These are phyloP conservation scores for Illadopsis cleaveri DNA, from an alignment of 2,113 vertebrate species.

Conservation along the genomic window DNA sequence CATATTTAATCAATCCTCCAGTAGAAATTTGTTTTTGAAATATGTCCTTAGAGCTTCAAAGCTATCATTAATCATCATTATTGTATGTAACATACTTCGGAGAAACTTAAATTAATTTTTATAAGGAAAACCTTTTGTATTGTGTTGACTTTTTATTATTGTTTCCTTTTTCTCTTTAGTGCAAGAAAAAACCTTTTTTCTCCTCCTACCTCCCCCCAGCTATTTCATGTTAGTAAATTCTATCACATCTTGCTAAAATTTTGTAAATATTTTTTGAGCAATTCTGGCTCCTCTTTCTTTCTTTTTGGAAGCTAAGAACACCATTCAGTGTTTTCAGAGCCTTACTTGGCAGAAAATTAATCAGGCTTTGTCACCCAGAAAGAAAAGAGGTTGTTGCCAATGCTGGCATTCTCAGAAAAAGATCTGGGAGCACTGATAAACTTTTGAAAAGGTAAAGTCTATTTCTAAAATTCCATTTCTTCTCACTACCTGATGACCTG, in stretches of 20 bases:
- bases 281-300: not conserved
- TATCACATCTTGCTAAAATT: not conserved
- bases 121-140: not conserved
- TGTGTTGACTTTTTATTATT: not conserved
- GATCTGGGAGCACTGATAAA: not conserved
- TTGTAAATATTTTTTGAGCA: not conserved
- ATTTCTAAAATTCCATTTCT: not conserved
- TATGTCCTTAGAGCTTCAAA: not conserved
- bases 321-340: not conserved
- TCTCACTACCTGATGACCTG: not conserved
- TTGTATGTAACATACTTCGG: not conserved
- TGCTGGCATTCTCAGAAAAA: not conserved
- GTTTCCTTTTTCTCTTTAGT: not conserved
- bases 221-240: not conserved
- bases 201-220: accelerated
- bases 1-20: not conserved
- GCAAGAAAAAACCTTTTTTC: not conserved
- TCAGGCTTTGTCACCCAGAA: not conserved
- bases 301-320: not conserved
- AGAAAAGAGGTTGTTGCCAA: not conserved
- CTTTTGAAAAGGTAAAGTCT: not conserved
- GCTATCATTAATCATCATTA: not conserved
- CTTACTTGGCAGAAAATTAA: not conserved
- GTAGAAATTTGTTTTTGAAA: not conserved
- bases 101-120: not conserved